phyloP scores from a whole-genome alignment of 2,113 vertebrate species.

The Recurvirostra avosetta region DNA sequence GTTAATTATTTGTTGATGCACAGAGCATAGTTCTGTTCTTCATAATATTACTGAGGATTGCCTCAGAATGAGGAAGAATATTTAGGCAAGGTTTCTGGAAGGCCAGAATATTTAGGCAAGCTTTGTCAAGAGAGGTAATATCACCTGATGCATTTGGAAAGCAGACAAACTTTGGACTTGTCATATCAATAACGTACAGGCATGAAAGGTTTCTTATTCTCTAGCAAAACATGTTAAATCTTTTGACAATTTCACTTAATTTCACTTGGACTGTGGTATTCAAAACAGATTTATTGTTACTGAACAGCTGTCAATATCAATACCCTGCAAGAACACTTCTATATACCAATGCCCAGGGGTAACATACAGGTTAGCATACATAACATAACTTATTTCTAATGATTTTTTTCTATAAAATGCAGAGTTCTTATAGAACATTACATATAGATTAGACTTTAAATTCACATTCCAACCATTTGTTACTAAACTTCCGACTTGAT shows the following conservation, averaged over 20 bases:
- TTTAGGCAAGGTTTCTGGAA: neutral
- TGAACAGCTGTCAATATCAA: neutral
- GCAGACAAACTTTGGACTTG: neutral
- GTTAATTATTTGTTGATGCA: neutral
- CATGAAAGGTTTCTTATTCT: neutral
- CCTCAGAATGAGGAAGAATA: neutral
- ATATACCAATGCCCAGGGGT: neutral
- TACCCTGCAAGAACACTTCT: neutral
- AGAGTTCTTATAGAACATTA: neutral
- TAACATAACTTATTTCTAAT: neutral
- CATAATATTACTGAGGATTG: neutral
- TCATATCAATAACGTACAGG: neutral
- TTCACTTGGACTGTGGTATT: neutral
- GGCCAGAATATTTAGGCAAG: neutral
- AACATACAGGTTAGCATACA: neutral
- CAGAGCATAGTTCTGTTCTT: neutral
- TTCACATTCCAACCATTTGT: neutral
- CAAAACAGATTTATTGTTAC: neutral
- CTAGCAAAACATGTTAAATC: neutral
- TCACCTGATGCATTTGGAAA: neutral
- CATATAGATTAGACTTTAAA: neutral
- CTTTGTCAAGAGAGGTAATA: neutral
- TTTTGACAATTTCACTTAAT: neutral
- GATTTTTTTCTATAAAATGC: neutral
- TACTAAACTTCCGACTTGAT: neutral